Conservation (phyloP, 1,140 invertebrate species). For the Eufriesea mexicana region DNA sequence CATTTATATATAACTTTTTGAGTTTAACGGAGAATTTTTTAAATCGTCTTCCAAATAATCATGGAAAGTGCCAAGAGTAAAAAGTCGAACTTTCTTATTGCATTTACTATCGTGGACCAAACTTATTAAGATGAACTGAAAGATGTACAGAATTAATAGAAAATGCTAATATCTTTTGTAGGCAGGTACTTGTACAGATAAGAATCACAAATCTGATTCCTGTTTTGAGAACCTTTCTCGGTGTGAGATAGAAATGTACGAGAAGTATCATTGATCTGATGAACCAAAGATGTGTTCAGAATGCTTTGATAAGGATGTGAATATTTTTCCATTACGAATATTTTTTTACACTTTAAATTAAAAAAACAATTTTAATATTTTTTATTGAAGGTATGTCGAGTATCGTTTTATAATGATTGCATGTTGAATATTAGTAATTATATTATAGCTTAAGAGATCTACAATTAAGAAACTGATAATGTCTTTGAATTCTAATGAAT, state of each 20-base stretch:
- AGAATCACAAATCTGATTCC: neutral
- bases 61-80: neutral
- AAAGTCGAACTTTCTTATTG: neutral
- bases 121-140: neutral
- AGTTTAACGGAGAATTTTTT: neutral
- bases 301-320: neutral
- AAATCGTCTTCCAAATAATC: neutral
- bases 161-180: neutral
- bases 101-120: constrained; percentile 8
- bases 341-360: neutral
- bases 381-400: too few relatives aligned
- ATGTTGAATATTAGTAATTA: neutral
- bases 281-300: constrained; percentile 15
- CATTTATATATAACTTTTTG: constrained; percentile 12
- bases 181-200: neutral
- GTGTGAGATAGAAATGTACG: neutral
- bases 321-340: neutral
- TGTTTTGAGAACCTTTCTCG: neutral
- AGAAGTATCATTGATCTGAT: constrained; percentile 27
- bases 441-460: neutral
- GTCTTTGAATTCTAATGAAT: neutral
- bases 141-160: neutral
- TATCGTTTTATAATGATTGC: neutral
- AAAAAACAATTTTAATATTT: too few relatives aligned
- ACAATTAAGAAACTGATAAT: too few relatives aligned